Percentiles rank a stretch among this genome's conserved stretches.
Evolutionary conservation across 2,797 vertebrate species (phyloP).

Genomic region (Sebastes cheni): DNA sequence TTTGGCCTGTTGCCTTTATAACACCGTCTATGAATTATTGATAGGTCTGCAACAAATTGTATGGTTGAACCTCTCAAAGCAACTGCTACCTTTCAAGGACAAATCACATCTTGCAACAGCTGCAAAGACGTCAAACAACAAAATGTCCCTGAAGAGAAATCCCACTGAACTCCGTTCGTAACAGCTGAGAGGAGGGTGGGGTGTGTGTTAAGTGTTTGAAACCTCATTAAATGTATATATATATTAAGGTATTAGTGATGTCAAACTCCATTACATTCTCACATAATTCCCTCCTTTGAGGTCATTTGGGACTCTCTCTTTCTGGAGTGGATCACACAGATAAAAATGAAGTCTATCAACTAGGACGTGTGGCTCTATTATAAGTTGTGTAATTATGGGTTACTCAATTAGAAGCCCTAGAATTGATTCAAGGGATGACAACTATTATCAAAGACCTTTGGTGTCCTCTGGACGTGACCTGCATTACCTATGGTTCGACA

Average conservation of each 20-base stretch:
- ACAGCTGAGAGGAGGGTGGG: neutral
- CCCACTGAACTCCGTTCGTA: neutral
- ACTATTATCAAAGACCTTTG: neutral
- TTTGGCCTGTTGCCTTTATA: constrained; percentile 8
- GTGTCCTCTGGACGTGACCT: neutral
- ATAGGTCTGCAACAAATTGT: neutral
- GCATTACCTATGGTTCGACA: neutral
- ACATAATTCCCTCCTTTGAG: neutral
- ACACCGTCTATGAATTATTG: constrained; percentile 7
- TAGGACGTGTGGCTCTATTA: neutral
- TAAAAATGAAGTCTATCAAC: neutral
- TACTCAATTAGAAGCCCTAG: neutral
- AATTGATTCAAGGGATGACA: neutral
- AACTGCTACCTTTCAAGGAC: constrained; percentile 18
- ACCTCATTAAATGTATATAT: constrained; percentile 32
- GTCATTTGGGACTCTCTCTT: too few relatives aligned
- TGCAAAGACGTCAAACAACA: constrained; percentile 11
- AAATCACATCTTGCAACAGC: constrained; percentile 22
- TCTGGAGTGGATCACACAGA: constrained; percentile 8
- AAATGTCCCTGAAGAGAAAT: neutral
- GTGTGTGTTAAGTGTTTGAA: neutral
- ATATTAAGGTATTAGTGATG: neutral
- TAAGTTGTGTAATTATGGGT: neutral
- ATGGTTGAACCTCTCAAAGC: neutral
- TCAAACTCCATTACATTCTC: constrained; percentile 6